These are phyloP conservation scores for Lasius platythorax DNA, from an alignment of 2,888 invertebrate genomes.

Conservation along the genomic window DNA sequence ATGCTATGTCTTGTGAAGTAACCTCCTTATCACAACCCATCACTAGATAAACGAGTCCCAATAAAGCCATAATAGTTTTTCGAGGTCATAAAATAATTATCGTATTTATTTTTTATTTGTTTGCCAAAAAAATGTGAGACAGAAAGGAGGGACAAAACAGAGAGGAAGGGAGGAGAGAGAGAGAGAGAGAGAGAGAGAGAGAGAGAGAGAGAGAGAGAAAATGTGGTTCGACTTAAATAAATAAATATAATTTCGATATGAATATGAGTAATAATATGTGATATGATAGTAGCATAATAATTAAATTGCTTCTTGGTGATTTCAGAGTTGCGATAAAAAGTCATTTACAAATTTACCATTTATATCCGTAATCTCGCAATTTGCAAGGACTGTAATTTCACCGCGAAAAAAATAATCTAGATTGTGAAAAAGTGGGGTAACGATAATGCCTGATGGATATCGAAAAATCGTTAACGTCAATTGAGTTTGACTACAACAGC, in stretches of 20 bases:
- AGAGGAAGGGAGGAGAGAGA: no score
- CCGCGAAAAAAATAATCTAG: neutral
- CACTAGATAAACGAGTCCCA: neutral
- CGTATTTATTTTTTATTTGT: neutral
- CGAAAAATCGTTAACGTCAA: slow-evolving; percentile 7
- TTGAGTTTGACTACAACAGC: neutral
- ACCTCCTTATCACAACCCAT: neutral
- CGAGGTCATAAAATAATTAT: neutral
- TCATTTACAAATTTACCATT: neutral
- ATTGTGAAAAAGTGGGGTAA: neutral
- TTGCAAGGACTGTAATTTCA: neutral
- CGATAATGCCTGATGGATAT: neutral
- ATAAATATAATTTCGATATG: slow-evolving; percentile 3
- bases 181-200: neutral
- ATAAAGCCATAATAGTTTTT: neutral
- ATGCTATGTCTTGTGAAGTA: slow-evolving; percentile 8
- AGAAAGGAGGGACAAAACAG: neutral
- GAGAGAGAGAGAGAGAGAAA: neutral
- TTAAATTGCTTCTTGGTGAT: neutral
- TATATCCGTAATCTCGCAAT: neutral
- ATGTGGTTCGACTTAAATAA: neutral
- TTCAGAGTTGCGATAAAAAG: neutral
- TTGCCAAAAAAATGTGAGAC: neutral
- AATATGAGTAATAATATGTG: neutral
- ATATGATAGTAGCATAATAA: neutral